Base-by-base conservation (phyloP, 2,888 invertebrate genomes). In the Drosophila paracracens region DNA sequence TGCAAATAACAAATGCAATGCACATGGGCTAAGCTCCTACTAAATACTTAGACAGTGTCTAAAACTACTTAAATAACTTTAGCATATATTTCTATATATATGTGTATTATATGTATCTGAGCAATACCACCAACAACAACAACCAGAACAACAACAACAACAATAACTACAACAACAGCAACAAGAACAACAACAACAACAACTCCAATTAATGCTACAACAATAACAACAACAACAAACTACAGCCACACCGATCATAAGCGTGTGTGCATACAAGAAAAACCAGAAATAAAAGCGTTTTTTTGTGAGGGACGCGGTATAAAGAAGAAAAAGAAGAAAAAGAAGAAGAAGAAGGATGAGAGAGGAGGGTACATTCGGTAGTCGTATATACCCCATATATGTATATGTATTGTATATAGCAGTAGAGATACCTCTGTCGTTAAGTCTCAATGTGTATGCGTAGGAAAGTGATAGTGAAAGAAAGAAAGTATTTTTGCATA, bases 81-180 rank as follows among this genome's bases (percentile, higher is more conserved):
- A 76, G 71, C 64, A 64, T 71, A 71, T 62, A 72, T 31, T 48
- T 25, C 25, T 63, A 16, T 57, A 38, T 48, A 18, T 65, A 61
- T n/a, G 51, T 38, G 72, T 64, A 56, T 75, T 66, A 40, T 79
- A 70, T 63, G 65, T 72, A 75, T 64, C 57, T 76, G 82, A 77
- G 86, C 76, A 73, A 88, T 81, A 75, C 88, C 89, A 84, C 87
- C 86, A 82, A 72, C 77, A 73, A 72, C n/a, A 57, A 43, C 16
- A 43, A 57, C 16, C 21, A 57, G 10, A 57, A 43, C 16, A 74
- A 79, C 63, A 73, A 58, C 63, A 71, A 70, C 54, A 61, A 69
- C 43, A 70, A 40, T 13, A n/a, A 62, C 66, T 33, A 60, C 61
- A 66, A 57, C 70, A 74, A 75, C 67, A 73, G 46, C 65, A 71